Evolutionary conservation across 2,797 vertebrate genomes (phyloP).

Genomic region (Danio tinwini): DNA sequence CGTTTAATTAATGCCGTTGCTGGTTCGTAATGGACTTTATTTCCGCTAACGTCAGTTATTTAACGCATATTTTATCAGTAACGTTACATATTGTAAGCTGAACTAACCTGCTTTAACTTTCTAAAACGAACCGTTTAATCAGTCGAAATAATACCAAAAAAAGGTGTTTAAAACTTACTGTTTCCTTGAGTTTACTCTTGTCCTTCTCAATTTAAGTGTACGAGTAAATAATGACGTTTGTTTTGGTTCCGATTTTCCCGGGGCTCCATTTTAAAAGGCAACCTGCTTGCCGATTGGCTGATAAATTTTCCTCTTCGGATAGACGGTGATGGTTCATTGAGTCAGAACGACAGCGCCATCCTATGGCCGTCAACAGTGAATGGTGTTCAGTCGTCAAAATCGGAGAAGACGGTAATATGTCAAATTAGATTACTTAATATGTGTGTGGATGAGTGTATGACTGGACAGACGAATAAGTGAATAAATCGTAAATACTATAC

Average conservation of each 20-base stretch:
- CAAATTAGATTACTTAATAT: no score
- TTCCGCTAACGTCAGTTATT: not conserved
- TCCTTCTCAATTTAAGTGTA: not conserved
- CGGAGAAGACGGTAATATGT: no score
- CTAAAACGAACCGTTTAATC: not conserved
- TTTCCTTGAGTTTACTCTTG: not conserved
- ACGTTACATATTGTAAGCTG: not conserved
- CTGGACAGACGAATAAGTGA: no score
- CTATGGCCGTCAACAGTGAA: not conserved
- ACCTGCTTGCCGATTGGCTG: constrained; percentile 58
- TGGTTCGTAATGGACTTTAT: not conserved
- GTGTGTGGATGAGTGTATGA: no score
- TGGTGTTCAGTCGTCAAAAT: no score
- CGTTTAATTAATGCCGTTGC: not conserved
- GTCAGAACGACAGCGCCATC: constrained; percentile 13
- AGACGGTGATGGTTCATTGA: not conserved
- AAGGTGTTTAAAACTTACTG: not conserved
- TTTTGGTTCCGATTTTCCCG: constrained; percentile 34
- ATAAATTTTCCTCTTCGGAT: not conserved
- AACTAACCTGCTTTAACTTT: not conserved
- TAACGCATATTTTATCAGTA: not conserved
- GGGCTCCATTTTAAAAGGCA: constrained; percentile 60
- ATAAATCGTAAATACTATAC: no score
- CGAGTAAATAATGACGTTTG: not conserved
- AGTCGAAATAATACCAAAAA: no score